Base-by-base conservation (phyloP, 2,888 invertebrate species). In the Drosophila vallismaia region DNA sequence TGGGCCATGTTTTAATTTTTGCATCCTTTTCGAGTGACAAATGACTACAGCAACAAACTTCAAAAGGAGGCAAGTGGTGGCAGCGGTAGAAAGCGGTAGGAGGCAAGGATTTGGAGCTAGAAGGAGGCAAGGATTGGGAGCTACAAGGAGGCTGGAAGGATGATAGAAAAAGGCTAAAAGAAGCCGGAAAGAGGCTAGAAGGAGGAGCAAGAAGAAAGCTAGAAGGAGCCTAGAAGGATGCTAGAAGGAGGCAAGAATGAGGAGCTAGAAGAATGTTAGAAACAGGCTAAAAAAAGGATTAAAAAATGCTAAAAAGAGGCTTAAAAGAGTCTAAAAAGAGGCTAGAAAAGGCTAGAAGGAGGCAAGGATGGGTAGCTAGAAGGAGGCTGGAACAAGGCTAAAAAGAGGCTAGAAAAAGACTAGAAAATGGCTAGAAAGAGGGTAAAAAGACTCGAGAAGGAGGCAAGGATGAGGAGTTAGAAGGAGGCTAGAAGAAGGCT, bases 41-140 rank as follows among this genome's bases (percentile, higher is more conserved):
- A 83, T 86, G 82, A 82, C 83, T 86, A 74, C 72, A 74, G 77
- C 80, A 68, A 85, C 83, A 83, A 83, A 83, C 82, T 85, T 70
- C 38, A 52, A 46, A 51, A n/a, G n/a, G n/a, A n/a, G n/a, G n/a
- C n/a, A n/a, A n/a, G n/a, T n/a, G n/a, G n/a, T n/a, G n/a, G n/a
- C n/a, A n/a, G 50, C 12, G 29, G n/a, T 9, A 6, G 5, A 24
- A 24, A 44, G 14, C 1, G 14, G 14, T 14, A 19, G 2, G 19
- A 19, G 19, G 19, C 19, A 19, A 19, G 19, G 2, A 1, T 1
- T 14, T n/a, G n/a, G n/a, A n/a, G n/a, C n/a, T n/a, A n/a, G n/a
- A n/a, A 8, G 7, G 42, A 9, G 12, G 8, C 1, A 19, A 8
- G 40, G 40, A 48, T 24, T 1, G 45, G 14, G 0, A n/a, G n/a